A percentile compares a stretch with the other conserved stretches of the same genome.
These are phyloP conservation scores for Salpingus planirostris DNA, from an alignment of 2,888 invertebrate species.

Conservation along the genomic window DNA sequence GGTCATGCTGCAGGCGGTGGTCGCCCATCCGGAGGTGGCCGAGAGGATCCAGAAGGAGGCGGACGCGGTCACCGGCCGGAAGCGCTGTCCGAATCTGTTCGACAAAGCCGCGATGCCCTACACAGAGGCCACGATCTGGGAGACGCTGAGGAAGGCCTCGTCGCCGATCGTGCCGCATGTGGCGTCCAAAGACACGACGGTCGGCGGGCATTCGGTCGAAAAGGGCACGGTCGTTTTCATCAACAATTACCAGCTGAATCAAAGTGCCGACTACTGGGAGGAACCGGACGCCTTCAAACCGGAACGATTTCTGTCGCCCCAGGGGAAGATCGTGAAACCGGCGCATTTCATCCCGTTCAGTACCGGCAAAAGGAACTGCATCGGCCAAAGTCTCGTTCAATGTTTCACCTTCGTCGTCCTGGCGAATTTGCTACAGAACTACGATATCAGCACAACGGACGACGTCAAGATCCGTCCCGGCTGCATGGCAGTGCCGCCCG, in stretches of 20 bases:
- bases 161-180: slow-evolving; percentile 89
- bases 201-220: slow-evolving; percentile 62
- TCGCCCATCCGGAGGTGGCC: slow-evolving; percentile 56
- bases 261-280: slow-evolving; percentile 63
- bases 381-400: slow-evolving; percentile 72
- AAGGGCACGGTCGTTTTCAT: slow-evolving; percentile 76
- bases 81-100: slow-evolving; percentile 51
- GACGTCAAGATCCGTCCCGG: slow-evolving; percentile 54
- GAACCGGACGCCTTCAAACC: slow-evolving; percentile 66
- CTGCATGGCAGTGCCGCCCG: slow-evolving; percentile 66
- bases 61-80: slow-evolving; percentile 48
- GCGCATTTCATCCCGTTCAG: slow-evolving; percentile 78
- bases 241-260: slow-evolving; percentile 75
- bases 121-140: slow-evolving; percentile 73
- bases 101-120: slow-evolving; percentile 65
- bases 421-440: slow-evolving; percentile 62
- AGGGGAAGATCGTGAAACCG: slow-evolving; percentile 46
- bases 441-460: slow-evolving; percentile 53
- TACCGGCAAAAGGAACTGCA: slow-evolving; percentile 78
- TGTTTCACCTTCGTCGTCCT: slow-evolving; percentile 67
- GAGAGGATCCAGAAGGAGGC: slow-evolving; percentile 61
- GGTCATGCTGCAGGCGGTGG: slow-evolving; percentile 62
- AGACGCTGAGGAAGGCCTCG: slow-evolving; percentile 69
- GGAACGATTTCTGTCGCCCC: slow-evolving; percentile 54
- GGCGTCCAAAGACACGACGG: slow-evolving; percentile 64